Conservation (phyloP, 2,797 vertebrate species). For the Anas georgica region DNA sequence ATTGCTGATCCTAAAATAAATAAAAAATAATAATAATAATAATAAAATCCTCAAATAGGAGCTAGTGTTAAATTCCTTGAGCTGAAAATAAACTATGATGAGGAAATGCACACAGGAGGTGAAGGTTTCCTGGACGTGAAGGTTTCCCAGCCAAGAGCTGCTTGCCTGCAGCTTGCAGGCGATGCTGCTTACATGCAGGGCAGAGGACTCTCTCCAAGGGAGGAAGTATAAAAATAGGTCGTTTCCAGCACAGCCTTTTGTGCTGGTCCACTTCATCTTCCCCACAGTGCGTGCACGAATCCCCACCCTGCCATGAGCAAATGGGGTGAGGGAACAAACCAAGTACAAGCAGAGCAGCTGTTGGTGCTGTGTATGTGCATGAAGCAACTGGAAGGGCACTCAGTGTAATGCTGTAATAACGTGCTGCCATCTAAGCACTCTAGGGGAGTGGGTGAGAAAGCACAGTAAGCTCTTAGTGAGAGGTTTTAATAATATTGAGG, state of each 20-base stretch:
- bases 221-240: conserved; percentile 28
- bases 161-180: not conserved
- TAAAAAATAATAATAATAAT: too few relatives aligned
- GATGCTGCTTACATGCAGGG: not conserved
- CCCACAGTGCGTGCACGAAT: accelerated
- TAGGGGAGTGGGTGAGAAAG: not conserved
- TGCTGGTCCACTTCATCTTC: not conserved
- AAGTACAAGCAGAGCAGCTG: accelerated
- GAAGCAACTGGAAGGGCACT: not conserved
- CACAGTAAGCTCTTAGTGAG: accelerated
- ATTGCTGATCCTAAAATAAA: not conserved
- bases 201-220: not conserved
- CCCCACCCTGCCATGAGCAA: not conserved
- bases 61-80: conserved; percentile 47
- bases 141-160: conserved; percentile 32
- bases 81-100: conserved; percentile 52
- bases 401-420: accelerated
- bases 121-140: conserved; percentile 13
- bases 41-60: not conserved
- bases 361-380: not conserved
- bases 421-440: not conserved
- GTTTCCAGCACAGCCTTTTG: not conserved
- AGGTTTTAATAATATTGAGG: not conserved
- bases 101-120: not conserved
- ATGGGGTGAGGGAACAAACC: not conserved